Conservation (phyloP, 2,113 vertebrate species). For the Paratilapia polleni region DNA sequence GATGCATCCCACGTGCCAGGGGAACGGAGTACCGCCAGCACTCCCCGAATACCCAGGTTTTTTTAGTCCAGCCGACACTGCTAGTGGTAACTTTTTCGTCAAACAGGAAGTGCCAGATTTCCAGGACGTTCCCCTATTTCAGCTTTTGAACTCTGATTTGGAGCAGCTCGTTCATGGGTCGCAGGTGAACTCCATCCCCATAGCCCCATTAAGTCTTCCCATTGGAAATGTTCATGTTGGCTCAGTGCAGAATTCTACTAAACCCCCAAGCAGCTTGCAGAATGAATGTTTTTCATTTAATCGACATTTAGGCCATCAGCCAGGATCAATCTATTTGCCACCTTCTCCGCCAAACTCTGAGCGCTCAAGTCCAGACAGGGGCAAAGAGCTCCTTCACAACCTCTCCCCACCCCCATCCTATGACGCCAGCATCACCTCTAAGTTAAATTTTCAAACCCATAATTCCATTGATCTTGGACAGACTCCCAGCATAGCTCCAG, state of each 20-base stretch:
- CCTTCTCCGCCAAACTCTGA: conserved; percentile 95
- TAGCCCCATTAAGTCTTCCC: conserved; percentile 83
- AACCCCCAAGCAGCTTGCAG: conserved; percentile 81
- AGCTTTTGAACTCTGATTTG: conserved; percentile 92
- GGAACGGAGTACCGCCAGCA: conserved; percentile 72
- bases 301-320: conserved; percentile 79
- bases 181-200: conserved; percentile 83
- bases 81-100: conserved; percentile 87
- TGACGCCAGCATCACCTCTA: conserved; percentile 92
- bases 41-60: conserved; percentile 89
- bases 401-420: conserved; percentile 94
- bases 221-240: conserved; percentile 82
- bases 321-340: conserved; percentile 88
- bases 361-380: conserved; percentile 92
- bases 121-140: conserved; percentile 91
- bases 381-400: conserved; percentile 91
- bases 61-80: conserved; percentile 82
- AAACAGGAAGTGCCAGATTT: conserved; percentile 94
- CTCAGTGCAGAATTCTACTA: conserved; percentile 82
- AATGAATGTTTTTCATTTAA: conserved; percentile 83
- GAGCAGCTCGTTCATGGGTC: conserved; percentile 84
- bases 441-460: conserved; percentile 86
- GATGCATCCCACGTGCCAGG: conserved; percentile 85
- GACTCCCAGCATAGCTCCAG: conserved; percentile 9
- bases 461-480: conserved; percentile 19